Conservation (phyloP, 2,888 invertebrate genomes). For the Eupelmus urozonus region DNA sequence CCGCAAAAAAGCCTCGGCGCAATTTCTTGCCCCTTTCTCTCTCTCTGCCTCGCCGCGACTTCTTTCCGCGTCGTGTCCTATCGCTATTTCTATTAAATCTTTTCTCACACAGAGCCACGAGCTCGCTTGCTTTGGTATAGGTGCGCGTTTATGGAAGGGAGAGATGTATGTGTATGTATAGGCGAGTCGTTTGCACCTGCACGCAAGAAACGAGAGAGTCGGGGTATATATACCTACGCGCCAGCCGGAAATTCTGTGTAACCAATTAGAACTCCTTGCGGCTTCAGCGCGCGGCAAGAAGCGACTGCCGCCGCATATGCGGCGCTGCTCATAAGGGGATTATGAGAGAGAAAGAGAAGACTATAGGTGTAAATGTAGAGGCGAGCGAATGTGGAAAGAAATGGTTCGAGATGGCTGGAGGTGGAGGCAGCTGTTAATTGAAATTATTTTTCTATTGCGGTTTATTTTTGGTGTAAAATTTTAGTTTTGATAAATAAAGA, state of each 20-base stretch:
- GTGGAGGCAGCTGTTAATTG: no score
- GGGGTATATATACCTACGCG: no score
- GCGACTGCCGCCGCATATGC: neutral
- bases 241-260: conserved; percentile 63
- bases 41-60: neutral
- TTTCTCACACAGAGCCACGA: neutral
- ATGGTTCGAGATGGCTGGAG: no score
- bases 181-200: conserved; percentile 57
- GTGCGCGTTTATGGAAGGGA: neutral
- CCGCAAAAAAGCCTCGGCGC: conserved; percentile 3
- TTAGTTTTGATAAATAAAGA: no score
- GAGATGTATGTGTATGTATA: neutral
- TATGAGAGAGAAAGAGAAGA: no score
- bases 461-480: no score
- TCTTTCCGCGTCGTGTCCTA: neutral
- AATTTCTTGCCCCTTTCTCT: neutral
- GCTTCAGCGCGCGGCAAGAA: neutral
- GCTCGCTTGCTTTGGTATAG: neutral
- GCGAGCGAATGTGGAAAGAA: no score
- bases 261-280: conserved; percentile 62
- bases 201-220: conserved; percentile 61
- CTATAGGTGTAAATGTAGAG: no score
- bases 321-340: no score
- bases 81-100: neutral
- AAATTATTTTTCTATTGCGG: no score